Evolutionary conservation across 2,888 invertebrate species (phyloP).

Genomic region (Tridacna gigas): DNA sequence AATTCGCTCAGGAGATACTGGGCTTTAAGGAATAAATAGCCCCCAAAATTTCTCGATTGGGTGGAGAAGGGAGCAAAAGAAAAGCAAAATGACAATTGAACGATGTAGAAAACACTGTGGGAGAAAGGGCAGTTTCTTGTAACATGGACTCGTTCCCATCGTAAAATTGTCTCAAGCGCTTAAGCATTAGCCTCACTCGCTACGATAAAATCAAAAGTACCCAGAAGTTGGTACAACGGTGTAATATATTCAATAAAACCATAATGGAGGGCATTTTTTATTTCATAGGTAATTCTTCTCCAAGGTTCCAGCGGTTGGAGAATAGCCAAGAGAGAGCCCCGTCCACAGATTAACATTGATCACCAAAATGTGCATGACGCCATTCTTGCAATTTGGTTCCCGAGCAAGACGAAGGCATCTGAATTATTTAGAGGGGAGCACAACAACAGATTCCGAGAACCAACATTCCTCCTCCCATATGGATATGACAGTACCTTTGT

Average conservation of each 20-base stretch:
- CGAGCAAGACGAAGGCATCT: not conserved
- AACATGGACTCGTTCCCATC: too few relatives aligned
- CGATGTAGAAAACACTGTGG: too few relatives aligned
- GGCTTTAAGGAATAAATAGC: too few relatives aligned
- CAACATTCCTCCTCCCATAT: constrained; percentile 12
- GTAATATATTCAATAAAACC: not conserved
- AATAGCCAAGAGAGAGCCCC: constrained; percentile 2
- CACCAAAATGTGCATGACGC: constrained; percentile 7
- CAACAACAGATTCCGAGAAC: constrained; percentile 17
- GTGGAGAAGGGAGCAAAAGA: too few relatives aligned
- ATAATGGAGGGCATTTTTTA: not conserved
- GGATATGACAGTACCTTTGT: not conserved
- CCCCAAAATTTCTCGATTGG: too few relatives aligned
- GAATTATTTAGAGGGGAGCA: constrained; percentile 13
- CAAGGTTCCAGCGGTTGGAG: constrained; percentile 3
- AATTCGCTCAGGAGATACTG: too few relatives aligned
- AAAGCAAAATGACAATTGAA: too few relatives aligned
- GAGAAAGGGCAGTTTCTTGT: too few relatives aligned
- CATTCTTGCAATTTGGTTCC: constrained; percentile 17
- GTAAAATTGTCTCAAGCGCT: too few relatives aligned
- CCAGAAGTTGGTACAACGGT: too few relatives aligned
- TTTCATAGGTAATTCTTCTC: not conserved
- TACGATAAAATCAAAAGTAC: not conserved
- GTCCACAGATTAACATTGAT: not conserved
- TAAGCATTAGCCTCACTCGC: not conserved